Percentiles rank a stretch among this genome's conserved stretches.
Conservation (phyloP, 2,113 vertebrate species). For the Petroica traversi region DNA sequence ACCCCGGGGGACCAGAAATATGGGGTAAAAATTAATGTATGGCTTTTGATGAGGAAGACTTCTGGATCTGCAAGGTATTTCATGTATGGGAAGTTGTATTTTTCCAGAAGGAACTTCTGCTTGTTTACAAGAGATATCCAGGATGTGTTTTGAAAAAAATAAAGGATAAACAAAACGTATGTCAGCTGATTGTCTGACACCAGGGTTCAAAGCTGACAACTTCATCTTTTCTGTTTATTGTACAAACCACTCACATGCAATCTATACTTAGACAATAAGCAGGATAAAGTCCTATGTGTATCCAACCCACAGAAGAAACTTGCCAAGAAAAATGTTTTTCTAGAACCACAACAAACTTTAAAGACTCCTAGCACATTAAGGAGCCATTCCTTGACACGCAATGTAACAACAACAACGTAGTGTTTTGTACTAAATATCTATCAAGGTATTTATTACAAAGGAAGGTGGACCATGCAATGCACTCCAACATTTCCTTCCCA, state of each 20-base stretch:
- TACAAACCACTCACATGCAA: background rate
- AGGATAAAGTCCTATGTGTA: fast-evolving
- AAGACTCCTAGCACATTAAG: background rate
- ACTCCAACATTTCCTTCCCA: background rate
- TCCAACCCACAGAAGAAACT: background rate
- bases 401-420: background rate
- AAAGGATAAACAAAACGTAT: background rate
- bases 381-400: background rate
- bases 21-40: background rate
- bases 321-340: background rate
- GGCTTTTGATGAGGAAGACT: background rate
- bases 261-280: background rate
- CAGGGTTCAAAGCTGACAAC: background rate
- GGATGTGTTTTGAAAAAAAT: background rate
- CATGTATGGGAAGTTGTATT: background rate
- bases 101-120: background rate
- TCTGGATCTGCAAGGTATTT: background rate
- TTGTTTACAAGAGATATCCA: background rate
- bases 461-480: background rate
- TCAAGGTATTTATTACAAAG: background rate
- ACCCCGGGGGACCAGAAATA: background rate
- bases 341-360: background rate
- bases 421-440: background rate
- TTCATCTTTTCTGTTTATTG: background rate
- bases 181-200: background rate